Base-by-base conservation (phyloP, 1,140 invertebrate genomes). In the Adelges cooleyi region DNA sequence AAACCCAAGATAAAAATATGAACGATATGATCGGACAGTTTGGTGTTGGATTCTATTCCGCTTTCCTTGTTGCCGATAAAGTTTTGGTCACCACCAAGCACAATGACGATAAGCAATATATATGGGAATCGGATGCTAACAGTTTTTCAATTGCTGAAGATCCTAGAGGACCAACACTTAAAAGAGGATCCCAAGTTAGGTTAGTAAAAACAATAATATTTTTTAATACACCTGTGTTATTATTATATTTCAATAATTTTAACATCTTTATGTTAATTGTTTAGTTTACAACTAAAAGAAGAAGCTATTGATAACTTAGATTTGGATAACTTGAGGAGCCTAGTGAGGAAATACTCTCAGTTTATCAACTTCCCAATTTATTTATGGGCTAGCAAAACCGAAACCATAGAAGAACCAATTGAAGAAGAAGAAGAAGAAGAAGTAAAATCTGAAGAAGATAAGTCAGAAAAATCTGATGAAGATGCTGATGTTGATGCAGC, bases 351-450 rank as follows among this genome's bases (percentile, higher is more conserved):
- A 77, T 99, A 99, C 76, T 97, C 92, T 1, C 96, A 99, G 78
- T 99, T 99, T 76, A 99, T 99, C 71, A 98, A 98, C 76, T 99
- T 99, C 81, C 90, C 92, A 18, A 99, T 99, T 72, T 92, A 92
- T 74, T 75, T 99, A 71, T 99, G 95, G 95, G 82, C 86, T 40
- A 94, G 90, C 74, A 95, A 90, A 77, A 92, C 88, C 22, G 82
- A 95, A 68, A 85, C 89, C 66, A 89, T 92, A 51, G 70, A 71
- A 56, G 68, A 69, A 56, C 67, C 74, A 2, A 75, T 77, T 3
- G 78, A 80, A 8, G 80, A 80, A 49, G 74, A 51, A 20, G 70
- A 73, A 42, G 69, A 69, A 56, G 20, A 18, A 13, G 69, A 71
- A 49, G 66, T 65, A 59, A 67, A 73, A 2, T 75, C 75, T 2